Conservation (phyloP, 92 coral and sea anemone species). For the Palythoa grandis region DNA sequence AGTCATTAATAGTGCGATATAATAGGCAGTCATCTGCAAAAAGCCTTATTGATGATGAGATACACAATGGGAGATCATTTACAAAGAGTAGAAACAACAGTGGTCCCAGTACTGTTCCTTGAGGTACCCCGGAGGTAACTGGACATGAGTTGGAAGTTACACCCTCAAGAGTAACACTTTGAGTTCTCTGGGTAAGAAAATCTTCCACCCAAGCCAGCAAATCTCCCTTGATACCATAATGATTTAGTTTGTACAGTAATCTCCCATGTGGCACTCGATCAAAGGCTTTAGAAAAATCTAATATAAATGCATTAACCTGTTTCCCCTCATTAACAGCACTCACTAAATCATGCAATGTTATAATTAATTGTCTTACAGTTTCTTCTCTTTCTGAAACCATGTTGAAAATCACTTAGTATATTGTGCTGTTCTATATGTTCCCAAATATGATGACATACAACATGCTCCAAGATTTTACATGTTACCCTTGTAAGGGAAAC, state of each 20-base stretch:
- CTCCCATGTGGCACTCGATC: no score
- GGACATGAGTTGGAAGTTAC: not conserved
- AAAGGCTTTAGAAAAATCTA: not conserved
- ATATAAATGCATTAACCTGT: no score
- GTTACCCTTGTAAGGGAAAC: slow-evolving; percentile 40
- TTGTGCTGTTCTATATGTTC: slow-evolving; percentile 48
- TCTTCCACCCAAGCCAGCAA: no score
- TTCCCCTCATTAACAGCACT: not conserved
- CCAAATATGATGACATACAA: slow-evolving; percentile 48
- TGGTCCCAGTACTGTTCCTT: no score
- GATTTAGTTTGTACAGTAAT: not conserved
- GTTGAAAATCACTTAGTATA: slow-evolving; percentile 49
- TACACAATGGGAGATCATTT: no score
- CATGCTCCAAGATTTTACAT: slow-evolving; percentile 42
- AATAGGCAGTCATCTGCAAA: no score
- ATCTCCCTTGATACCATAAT: not conserved
- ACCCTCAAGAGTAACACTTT: not conserved
- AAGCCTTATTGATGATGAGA: no score
- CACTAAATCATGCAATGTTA: slow-evolving; percentile 45
- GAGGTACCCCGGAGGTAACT: not conserved
- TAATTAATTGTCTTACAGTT: slow-evolving; percentile 46
- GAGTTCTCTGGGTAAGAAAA: not conserved
- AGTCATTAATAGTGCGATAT: no score
- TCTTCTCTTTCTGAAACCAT: slow-evolving; percentile 51
- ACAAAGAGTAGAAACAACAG: no score